Evolutionary conservation across 2,888 invertebrate genomes (phyloP).

Genomic region (Catocala sponsa): DNA sequence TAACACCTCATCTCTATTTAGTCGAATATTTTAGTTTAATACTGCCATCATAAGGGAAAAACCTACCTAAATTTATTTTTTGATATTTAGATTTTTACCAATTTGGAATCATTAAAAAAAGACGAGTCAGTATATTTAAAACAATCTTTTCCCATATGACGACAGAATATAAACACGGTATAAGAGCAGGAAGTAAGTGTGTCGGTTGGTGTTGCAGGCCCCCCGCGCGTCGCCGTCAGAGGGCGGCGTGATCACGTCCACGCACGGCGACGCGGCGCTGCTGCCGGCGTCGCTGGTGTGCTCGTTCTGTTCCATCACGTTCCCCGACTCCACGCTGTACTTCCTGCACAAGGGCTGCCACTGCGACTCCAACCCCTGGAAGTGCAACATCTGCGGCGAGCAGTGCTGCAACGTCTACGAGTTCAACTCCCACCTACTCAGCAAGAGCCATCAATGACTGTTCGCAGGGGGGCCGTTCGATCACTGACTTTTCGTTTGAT

Average conservation of each 20-base stretch:
- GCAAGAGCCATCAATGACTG: conserved; percentile 96
- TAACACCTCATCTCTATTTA: conserved; percentile 12
- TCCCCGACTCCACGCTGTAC: conserved; percentile 98
- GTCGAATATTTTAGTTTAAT: too few relatives aligned
- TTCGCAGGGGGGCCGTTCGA: conserved; percentile 85
- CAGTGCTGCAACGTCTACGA: conserved; percentile 98
- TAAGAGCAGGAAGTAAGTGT: too few relatives aligned
- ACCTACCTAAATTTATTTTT: too few relatives aligned
- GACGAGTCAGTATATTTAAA: too few relatives aligned
- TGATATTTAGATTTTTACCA: too few relatives aligned
- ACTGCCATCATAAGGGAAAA: too few relatives aligned
- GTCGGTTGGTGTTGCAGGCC: conserved; percentile 60
- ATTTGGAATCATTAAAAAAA: too few relatives aligned
- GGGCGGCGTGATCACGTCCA: conserved; percentile 91
- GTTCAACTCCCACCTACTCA: conserved; percentile 98
- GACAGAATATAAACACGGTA: too few relatives aligned
- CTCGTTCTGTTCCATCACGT: conserved; percentile 97
- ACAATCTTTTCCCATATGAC: too few relatives aligned
- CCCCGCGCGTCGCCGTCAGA: conserved; percentile 83
- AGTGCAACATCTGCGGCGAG: conserved; percentile 99
- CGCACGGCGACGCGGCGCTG: conserved; percentile 88
- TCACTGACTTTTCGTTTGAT: conserved; percentile 70
- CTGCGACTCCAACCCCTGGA: conserved; percentile 98
- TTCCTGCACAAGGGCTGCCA: conserved; percentile 99
- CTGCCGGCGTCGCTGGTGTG: conserved; percentile 91